Conservation (phyloP, 2,888 invertebrate genomes). For the Caenorhabditis sinica region DNA sequence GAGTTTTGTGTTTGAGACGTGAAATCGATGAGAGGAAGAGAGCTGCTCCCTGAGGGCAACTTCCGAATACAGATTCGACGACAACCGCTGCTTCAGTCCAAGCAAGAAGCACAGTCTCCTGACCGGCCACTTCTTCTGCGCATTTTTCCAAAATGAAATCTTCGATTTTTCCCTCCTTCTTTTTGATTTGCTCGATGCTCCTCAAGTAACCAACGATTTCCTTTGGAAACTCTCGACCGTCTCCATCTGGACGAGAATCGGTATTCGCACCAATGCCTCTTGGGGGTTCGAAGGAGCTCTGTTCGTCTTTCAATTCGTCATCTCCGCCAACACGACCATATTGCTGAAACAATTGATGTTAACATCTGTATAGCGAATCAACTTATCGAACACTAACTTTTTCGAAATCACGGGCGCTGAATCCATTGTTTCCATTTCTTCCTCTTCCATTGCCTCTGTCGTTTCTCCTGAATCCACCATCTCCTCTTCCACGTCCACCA, state of each 20-base stretch:
- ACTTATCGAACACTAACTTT: constrained; percentile 38
- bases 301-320: constrained; percentile 9
- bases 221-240: constrained; percentile 68
- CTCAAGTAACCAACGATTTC: constrained; percentile 72
- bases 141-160: constrained; percentile 67
- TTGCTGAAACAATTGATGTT: constrained; percentile 56
- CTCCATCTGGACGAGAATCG: constrained; percentile 46
- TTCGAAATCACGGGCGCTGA: constrained; percentile 49
- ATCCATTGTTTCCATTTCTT: constrained; percentile 28
- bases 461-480: constrained; percentile 30
- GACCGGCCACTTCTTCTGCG: constrained; percentile 70
- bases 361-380: no score
- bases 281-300: neutral
- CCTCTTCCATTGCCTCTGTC: constrained; percentile 31
- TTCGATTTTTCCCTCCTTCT: constrained; percentile 66
- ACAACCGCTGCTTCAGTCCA: constrained; percentile 72
- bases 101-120: constrained; percentile 67
- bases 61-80: constrained; percentile 64
- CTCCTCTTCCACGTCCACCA: constrained; percentile 12
- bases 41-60: constrained; percentile 56
- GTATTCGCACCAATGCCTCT: no score
- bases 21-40: constrained; percentile 65
- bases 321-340: constrained; percentile 60
- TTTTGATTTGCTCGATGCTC: constrained; percentile 64
- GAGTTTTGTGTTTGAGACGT: constrained; percentile 68